Base-by-base conservation (phyloP, 2,888 invertebrate species). In the Bombylius discolor region DNA sequence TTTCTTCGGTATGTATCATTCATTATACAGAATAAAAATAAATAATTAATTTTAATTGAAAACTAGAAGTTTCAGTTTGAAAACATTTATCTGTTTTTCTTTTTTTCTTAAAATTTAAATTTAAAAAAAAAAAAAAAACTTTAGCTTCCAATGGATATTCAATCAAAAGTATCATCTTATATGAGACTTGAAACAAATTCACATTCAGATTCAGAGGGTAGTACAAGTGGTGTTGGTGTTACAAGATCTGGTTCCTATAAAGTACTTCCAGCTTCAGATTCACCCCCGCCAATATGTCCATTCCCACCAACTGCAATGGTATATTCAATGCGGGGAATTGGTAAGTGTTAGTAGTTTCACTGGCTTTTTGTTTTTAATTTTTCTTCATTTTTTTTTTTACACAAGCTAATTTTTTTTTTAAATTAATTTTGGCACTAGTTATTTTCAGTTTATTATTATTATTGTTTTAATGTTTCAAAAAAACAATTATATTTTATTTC, bases 281-380 rank as follows among this genome's bases (percentile, higher is more conserved):
- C 73, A 60, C 74, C 73, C 51, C 72, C 73, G 51, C 71, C 64
- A 58, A 68, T 63, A 62, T 76, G 63, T 70, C 74, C 89, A 47
- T 89, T 89, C 68, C 89, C 89, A 47, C 89, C 89, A 14, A 89
- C 89, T 36, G 89, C 89, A 46, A 89, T 89, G 86, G 87, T 89
- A 31, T 84, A 84, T 65, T 81, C 81, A 42, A 76, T 79, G 69
- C 74, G 78, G 61, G 72, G 73, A 63, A 66, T 73, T 58, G 74
- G 73, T 73, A 73, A 70, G 73, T 73, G 73, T 73, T 71, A 73
- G 73, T 73, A 72, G 70, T 55, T 55, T 55, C 14, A 12, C 45
- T 50, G 9, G 49, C 49, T 66, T 63, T 63, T 64, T 64, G 58
- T 52, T 66, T 68, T 68, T 62, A 59, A 62, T 65, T 63, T 64